Conservation (phyloP, 2,888 invertebrate species). For the Cephus nigrinus region DNA sequence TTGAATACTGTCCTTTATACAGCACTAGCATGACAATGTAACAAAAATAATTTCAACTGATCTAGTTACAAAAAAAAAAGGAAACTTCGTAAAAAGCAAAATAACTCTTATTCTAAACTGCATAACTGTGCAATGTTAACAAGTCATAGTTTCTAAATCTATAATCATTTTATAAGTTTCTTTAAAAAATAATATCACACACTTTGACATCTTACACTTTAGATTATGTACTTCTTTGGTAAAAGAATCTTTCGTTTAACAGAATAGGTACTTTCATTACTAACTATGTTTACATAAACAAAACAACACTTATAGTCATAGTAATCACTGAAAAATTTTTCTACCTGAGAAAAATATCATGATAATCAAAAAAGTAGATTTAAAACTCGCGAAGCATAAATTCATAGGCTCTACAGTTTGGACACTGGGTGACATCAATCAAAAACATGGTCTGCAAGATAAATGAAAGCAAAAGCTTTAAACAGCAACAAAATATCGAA, state of each 20-base stretch:
- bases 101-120: background rate
- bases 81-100: background rate
- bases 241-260: background rate
- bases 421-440: slow-evolving; percentile 68
- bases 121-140: too few relatives aligned
- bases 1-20: background rate
- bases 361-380: background rate
- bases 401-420: slow-evolving; percentile 59
- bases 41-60: background rate
- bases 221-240: background rate
- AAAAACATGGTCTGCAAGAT: slow-evolving; percentile 68
- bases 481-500: background rate
- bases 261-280: background rate
- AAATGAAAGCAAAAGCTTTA: background rate
- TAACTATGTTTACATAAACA: background rate
- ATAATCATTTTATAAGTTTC: background rate
- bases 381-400: slow-evolving; percentile 38
- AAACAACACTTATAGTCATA: background rate
- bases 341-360: background rate
- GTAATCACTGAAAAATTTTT: background rate
- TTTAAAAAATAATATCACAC: background rate
- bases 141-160: background rate
- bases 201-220: background rate
- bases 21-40: background rate
- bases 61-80: background rate